Base-by-base conservation (phyloP, 2,888 invertebrate species). In the Gandaritis pyraliata region DNA sequence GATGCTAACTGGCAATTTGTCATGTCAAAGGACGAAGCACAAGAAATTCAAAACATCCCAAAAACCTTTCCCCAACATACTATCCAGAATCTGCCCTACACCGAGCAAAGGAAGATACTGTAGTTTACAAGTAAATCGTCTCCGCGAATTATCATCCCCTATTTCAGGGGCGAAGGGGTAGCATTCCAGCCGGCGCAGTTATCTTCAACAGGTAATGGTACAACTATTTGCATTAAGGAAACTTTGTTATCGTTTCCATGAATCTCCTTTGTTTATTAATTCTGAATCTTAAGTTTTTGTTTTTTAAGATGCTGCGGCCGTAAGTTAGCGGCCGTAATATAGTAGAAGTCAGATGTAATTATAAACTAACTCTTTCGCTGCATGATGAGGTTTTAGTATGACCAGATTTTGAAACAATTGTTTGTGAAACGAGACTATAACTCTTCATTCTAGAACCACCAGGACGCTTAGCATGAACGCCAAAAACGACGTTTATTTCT, bases 181-280 rank as follows among this genome's bases (percentile, higher is more conserved):
- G 13, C 49, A 49, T 36, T 36, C 58, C 58, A 43, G 7, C 33
- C 13, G 18, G 47, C 39, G 36, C 58, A 47, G 29, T 51, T 46
- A 58, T 46, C 51, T 58, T 58, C 58, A 58, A 58, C 52, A 59
- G 54, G 59, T 60, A 54, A 45, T 41, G 30, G 23, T 60, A 60
- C 45, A 60, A 60, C 59, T 54, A 60, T 49, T 54, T 54, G 49
- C 53, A 54, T 54, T 43, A 48, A 23, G 52, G 52, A 50, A 55
- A 56, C 61, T 61, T 56, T 52, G 51, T n/a, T 56, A 56, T 56
- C 56, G 39, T 47, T 38, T 29, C 23, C 39, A 46, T 30, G 49
- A 50, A 56, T 56, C 51, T 46, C 45, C 38, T 51, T 51, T 48
- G 54, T 30, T 48, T 61, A 61, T 61, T 60, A 58, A 58, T 58